Conservation (phyloP, 2,797 vertebrate species). For the Pagetopsis macropterus region DNA sequence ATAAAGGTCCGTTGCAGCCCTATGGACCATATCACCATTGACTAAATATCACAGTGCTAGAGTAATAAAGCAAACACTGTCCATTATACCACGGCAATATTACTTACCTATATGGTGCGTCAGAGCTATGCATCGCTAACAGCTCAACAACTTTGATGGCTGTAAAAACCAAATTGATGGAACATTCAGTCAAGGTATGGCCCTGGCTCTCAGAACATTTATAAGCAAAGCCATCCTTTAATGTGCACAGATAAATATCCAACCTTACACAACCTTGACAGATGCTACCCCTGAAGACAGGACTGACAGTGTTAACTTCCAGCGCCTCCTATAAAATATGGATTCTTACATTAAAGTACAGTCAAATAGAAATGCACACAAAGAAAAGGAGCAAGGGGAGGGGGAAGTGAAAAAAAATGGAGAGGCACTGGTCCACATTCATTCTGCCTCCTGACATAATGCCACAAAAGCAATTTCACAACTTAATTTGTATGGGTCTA, state of each 20-base stretch:
- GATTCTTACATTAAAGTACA: constrained; percentile 37
- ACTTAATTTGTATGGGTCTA: constrained; percentile 81
- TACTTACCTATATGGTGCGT: constrained; percentile 33
- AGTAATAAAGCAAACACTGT: constrained; percentile 16
- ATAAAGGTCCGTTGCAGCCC: not conserved
- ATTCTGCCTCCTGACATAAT: constrained; percentile 66
- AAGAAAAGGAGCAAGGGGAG: constrained; percentile 43
- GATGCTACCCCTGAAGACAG: constrained; percentile 52
- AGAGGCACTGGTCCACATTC: constrained; percentile 55
- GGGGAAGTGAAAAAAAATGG: constrained; percentile 5
- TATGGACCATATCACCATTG: not conserved
- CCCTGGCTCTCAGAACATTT: constrained; percentile 49
- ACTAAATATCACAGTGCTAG: not conserved
- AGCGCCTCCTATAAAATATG: constrained; percentile 22
- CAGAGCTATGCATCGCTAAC: constrained; percentile 51
- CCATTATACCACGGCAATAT: constrained; percentile 30
- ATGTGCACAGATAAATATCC: constrained; percentile 25
- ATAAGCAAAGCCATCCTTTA: constrained; percentile 56
- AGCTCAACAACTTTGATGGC: constrained; percentile 36
- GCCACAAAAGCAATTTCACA: constrained; percentile 83
- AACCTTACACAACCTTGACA: constrained; percentile 49
- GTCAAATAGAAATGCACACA: constrained; percentile 40
- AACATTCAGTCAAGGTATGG: constrained; percentile 45
- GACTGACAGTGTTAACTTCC: constrained; percentile 31
- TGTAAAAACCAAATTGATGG: constrained; percentile 44